Evolutionary conservation across 2,797 vertebrate species (phyloP), one percentile per base, ranked within the genome.

Genomic region (Phoxinus dragarum): DNA sequence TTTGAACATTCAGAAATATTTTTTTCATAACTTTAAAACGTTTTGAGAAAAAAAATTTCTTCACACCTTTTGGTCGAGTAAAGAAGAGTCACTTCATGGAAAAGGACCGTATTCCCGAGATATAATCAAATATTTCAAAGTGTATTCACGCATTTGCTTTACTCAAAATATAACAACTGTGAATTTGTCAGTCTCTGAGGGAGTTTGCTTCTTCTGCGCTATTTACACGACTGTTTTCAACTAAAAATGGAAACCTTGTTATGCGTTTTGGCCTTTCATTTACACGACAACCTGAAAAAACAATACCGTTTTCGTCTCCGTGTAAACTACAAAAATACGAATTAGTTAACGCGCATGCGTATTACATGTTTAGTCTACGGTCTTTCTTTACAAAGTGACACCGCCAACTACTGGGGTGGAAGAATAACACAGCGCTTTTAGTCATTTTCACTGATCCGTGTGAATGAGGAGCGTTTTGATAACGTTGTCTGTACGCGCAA

Each of bases 231-330:
- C 5, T 14, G 31, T 19, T 17, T 36, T 36, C 6, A 36, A 36
- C 16, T 64, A 3, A 66, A 66, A 66, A 66, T 16, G 0, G 12
- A 7, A 64, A 64, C 31, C 6, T 61, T n/a, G n/a, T 27, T 64
- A 31, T 61, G 54, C 8, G 54, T 27, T 27, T 61, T 61, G 59
- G 11, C 56, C 59, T 1, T 59, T 23, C 21, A n/a, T 54, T 8
- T 54, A 8, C 54, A 31, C 2, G 12, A 64, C 5, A 31, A 14
- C 2, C 11, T 27, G 1, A 31, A 61, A 61, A 66, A 66, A 34
- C 12, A 0, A 64, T 61, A 27, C 11, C n/a, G 1, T 12, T 64
- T 1, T 14, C n/a, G 5, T 27, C 11, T 27, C n/a, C 0, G 11
- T 27, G 4, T 27, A 27, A 61, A 64, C 23, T 44, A 44, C 11